Base-by-base conservation (phyloP, 2,113 vertebrate species). In the Ageneiosus marmoratus region DNA sequence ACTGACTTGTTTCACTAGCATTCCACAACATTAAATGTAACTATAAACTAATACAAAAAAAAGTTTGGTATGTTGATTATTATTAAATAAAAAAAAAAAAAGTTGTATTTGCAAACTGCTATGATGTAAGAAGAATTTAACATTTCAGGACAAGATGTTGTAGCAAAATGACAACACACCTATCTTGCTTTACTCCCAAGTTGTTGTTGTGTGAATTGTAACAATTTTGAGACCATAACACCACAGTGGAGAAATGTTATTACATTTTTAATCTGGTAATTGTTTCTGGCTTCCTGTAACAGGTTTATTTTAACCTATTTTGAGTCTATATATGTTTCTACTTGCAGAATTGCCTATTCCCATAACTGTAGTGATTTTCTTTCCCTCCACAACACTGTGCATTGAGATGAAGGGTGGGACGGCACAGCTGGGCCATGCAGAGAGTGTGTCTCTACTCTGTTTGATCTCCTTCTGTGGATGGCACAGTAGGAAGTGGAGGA, bases 401-500 rank as follows among this genome's bases (percentile, higher is more conserved):
- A 62, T 53, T 27, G 51, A 67, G 51, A 90, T 85, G 85, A 53
- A 88, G 87, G 90, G 86, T 18, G 50, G 62, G 63, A 5, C 15
- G 37, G 18, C n/a, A 58, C 3, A 29, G 70, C 70, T 50, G 76
- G 55, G 22, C 50, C 84, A 78, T 89, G 88, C 90, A 91, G 90
- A 87, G 90, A 89, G 87, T 89, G 89, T 91, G 89, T 91, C 91
- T 93, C 90, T 89, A 86, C 86, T 37, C 27, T 29, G 88, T 95
- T 94, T 94, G 93, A 93, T 93, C 91, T 92, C 85, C 87, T 84
- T 89, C 91, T 93, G 84, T 84, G 88, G 88, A 92, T 90, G 90
- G 81, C 92, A 91, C 77, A 79, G 90, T 92, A 92, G 93, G 93
- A 94, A 93, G 93, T 92, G 87, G 89, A 91, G 92, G 90, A 93